These are phyloP conservation scores for Erpobdella octoculata DNA, from an alignment of 2,888 invertebrate species.

Conservation along the genomic window DNA sequence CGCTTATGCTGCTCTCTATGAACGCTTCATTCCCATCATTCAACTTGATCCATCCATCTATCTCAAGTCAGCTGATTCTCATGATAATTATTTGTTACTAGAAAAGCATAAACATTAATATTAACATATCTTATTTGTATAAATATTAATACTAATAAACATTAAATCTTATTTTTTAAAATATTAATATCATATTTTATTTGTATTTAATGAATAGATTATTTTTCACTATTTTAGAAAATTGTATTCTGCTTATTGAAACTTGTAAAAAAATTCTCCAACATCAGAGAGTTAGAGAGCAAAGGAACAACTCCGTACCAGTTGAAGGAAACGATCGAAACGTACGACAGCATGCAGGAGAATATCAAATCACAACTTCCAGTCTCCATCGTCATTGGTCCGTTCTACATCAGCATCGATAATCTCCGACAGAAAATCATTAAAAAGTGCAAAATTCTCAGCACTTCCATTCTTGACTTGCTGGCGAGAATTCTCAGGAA, in stretches of 20 bases:
- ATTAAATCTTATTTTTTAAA: slow-evolving; percentile 15
- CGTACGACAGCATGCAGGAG: slow-evolving; percentile 61
- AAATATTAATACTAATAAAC: too few species aligned
- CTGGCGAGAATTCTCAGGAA: slow-evolving; percentile 64
- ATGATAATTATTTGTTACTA: neutral
- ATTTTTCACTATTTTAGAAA: neutral
- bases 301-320: slow-evolving; percentile 64
- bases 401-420: slow-evolving; percentile 65
- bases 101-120: too few species aligned
- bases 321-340: slow-evolving; percentile 65
- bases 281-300: slow-evolving; percentile 55
- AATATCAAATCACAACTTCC: slow-evolving; percentile 65
- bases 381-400: slow-evolving; percentile 66
- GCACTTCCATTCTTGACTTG: slow-evolving; percentile 63
- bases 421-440: slow-evolving; percentile 63
- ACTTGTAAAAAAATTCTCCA: too few species aligned
- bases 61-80: slow-evolving; percentile 62
- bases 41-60: slow-evolving; percentile 62
- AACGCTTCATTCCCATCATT: slow-evolving; percentile 61
- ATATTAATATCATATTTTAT: neutral
- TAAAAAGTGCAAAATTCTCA: slow-evolving; percentile 65
- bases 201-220: neutral
- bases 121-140: too few species aligned
- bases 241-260: too few species aligned
- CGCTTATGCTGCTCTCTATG: slow-evolving; percentile 66